Evolutionary conservation across 2,113 vertebrate species (phyloP).

Genomic region (Gobio gobio): DNA sequence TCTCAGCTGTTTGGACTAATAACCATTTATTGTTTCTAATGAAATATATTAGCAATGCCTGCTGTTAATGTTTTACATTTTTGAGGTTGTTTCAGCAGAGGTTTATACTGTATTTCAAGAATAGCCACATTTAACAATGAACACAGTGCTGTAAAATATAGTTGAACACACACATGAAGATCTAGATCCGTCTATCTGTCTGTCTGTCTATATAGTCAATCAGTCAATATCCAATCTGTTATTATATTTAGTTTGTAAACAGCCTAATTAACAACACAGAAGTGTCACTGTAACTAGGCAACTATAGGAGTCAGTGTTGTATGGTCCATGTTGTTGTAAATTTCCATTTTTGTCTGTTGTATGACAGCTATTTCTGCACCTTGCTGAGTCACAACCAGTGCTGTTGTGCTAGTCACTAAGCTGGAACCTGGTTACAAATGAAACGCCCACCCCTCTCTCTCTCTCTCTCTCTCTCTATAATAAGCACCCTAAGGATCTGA

Average conservation of each 20-base stretch:
- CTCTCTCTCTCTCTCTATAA: constrained; percentile 9
- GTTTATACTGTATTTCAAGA: too few relatives aligned
- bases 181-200: too few relatives aligned
- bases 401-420: constrained; percentile 18
- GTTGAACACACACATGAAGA: too few relatives aligned
- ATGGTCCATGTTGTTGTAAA: neutral
- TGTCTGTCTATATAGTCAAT: neutral
- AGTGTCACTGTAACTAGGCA: neutral
- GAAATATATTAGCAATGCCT: too few relatives aligned
- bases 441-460: neutral
- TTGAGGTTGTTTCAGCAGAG: too few relatives aligned
- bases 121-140: too few relatives aligned
- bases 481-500: constrained; percentile 29
- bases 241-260: too few relatives aligned
- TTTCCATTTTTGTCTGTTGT: neutral
- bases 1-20: too few relatives aligned
- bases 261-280: neutral
- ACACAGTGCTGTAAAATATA: too few relatives aligned
- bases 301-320: neutral
- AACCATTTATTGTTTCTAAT: too few relatives aligned
- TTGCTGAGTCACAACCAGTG: neutral
- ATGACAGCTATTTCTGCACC: constrained; percentile 3
- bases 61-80: too few relatives aligned
- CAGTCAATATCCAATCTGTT: too few relatives aligned
- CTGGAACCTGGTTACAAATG: constrained; percentile 17